These are phyloP conservation scores for Lates japonicus DNA, from an alignment of 2,797 vertebrate genomes.

Conservation along the genomic window DNA sequence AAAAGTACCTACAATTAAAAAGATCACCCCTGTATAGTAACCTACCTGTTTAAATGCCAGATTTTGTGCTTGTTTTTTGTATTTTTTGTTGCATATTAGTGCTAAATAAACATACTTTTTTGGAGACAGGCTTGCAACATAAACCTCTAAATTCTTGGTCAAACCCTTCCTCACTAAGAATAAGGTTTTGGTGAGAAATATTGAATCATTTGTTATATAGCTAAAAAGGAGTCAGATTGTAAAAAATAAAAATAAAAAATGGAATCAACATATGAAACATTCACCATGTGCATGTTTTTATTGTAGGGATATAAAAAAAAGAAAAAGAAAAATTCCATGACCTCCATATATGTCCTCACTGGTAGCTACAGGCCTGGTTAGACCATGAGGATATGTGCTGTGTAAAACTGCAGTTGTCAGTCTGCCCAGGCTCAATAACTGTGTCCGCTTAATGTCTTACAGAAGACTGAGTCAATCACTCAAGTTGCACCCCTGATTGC, in stretches of 20 bases:
- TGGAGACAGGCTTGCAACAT: neutral
- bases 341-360: neutral
- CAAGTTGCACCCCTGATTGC: slow-evolving; percentile 70
- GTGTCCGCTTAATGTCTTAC: slow-evolving; percentile 60
- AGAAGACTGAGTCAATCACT: slow-evolving; percentile 64
- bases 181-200: neutral
- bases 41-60: no score
- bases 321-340: neutral
- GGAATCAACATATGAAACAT: neutral
- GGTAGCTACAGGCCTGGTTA: neutral
- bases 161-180: neutral
- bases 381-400: slow-evolving; percentile 7
- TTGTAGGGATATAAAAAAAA: neutral
- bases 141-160: neutral
- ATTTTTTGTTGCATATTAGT: neutral
- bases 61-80: no score
- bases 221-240: neutral
- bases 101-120: neutral
- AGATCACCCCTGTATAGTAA: neutral
- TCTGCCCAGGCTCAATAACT: slow-evolving; percentile 39
- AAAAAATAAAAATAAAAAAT: neutral
- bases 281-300: neutral
- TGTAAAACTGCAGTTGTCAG: slow-evolving; percentile 23
- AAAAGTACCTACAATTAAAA: neutral
- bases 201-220: neutral